A percentile compares a stretch with the other conserved stretches of the same genome.
Conservation (phyloP, 2,113 vertebrate species). For the Panurus biarmicus region DNA sequence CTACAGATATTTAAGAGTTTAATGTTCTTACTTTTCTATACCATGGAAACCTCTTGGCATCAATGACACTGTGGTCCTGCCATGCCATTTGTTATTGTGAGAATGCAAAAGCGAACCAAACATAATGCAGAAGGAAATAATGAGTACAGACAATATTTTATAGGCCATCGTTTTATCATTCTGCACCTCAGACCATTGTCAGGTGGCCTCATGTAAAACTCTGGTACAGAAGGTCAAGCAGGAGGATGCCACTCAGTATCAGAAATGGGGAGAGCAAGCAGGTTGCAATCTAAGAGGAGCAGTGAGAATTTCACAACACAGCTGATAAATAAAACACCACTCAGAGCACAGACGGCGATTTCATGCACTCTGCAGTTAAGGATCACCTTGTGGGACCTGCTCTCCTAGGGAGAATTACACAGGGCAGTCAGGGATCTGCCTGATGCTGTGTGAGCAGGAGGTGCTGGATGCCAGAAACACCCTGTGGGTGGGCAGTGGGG, state of each 20-base stretch:
- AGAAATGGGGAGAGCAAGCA: background rate
- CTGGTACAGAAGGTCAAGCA: background rate
- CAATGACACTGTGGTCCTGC: background rate
- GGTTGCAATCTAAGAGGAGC: background rate
- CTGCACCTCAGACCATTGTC: background rate
- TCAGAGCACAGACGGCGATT: background rate
- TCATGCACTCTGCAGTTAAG: background rate
- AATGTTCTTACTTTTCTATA: background rate
- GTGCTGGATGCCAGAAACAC: background rate
- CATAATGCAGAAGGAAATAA: background rate
- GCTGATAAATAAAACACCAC: background rate
- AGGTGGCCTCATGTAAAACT: background rate
- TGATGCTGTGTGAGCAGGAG: background rate
- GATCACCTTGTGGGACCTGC: background rate
- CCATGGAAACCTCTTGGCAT: background rate
- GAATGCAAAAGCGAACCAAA: background rate
- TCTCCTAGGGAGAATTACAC: background rate
- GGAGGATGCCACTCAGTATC: background rate
- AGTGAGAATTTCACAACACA: background rate
- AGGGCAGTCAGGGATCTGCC: background rate
- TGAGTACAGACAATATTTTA: background rate
- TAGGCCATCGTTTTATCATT: background rate
- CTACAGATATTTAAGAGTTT: background rate
- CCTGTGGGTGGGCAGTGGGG: background rate
- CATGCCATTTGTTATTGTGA: background rate